phyloP scores from a whole-genome alignment of 2,888 invertebrate genomes.

The Sepioteuthis lessoniana region DNA sequence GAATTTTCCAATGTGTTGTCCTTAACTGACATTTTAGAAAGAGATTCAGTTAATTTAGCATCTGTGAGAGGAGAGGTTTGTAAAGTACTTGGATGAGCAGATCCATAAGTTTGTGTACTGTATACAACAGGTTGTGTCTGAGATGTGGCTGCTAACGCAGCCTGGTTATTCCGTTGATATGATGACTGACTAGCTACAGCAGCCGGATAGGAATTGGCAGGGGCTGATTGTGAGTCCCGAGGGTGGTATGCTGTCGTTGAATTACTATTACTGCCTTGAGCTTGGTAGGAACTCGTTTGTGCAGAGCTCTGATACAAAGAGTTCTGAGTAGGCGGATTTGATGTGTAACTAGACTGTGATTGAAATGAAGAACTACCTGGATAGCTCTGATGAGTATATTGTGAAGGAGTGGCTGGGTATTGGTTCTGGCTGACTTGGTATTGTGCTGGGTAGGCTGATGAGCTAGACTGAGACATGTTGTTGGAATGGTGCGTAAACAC shows the following conservation, averaged over 20 bases:
- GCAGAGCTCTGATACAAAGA: conserved; percentile 61
- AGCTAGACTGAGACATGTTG: conserved; percentile 53
- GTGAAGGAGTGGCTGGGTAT: conserved; percentile 53
- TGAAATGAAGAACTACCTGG: conserved; percentile 68
- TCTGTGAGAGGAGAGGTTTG: conserved; percentile 64
- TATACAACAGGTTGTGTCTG: conserved; percentile 63
- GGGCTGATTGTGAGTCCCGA: conserved; percentile 52
- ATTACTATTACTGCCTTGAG: conserved; percentile 49
- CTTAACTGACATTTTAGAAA: conserved; percentile 71
- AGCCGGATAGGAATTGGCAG: conserved; percentile 51
- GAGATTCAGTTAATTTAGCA: conserved; percentile 69
- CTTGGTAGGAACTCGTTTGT: conserved; percentile 52
- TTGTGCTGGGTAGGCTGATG: conserved; percentile 54
- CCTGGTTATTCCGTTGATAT: conserved; percentile 59
- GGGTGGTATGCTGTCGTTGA: conserved; percentile 50
- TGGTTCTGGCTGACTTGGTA: conserved; percentile 59
- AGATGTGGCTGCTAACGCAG: conserved; percentile 55
- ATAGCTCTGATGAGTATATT: conserved; percentile 58
- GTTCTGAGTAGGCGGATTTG: conserved; percentile 56
- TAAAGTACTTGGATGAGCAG: conserved; percentile 54
- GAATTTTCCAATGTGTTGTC: conserved; percentile 63
- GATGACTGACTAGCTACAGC: conserved; percentile 56
- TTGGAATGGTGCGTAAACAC: conserved; percentile 54
- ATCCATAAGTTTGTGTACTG: conserved; percentile 61
- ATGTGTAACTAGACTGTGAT: conserved; percentile 61